These are phyloP conservation scores for Chionodraco myersi DNA, from an alignment of 2,113 vertebrate genomes.

Conservation along the genomic window DNA sequence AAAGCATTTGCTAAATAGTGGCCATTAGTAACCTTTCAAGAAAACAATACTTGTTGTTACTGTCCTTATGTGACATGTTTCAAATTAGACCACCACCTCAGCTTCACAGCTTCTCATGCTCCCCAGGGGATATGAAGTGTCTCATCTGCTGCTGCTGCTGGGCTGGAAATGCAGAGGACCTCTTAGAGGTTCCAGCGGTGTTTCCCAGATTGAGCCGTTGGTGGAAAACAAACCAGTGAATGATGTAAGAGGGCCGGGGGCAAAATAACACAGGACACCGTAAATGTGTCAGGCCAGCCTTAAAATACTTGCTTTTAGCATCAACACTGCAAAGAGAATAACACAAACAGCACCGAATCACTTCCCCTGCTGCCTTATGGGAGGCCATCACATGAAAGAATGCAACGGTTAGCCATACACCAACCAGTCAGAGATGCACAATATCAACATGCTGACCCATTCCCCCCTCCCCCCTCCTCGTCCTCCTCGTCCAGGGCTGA, in stretches of 20 bases:
- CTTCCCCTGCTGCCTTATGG: background rate
- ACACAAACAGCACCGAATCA: background rate
- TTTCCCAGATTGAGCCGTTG: slow-evolving; percentile 12
- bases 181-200: slow-evolving; percentile 32
- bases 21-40: too few relatives aligned
- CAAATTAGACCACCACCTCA: slow-evolving; percentile 1
- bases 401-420: background rate
- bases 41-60: background rate
- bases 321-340: slow-evolving; percentile 6
- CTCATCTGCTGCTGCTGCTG: background rate
- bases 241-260: slow-evolving; percentile 62
- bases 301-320: slow-evolving; percentile 24
- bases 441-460: slow-evolving; percentile 20
- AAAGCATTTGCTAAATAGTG: background rate
- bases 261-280: slow-evolving; percentile 45
- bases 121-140: background rate
- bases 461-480: background rate
- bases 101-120: slow-evolving; percentile 11
- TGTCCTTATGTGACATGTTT: background rate
- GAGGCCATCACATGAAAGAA: background rate
- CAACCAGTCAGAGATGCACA: background rate
- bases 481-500: background rate
- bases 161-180: background rate
- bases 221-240: slow-evolving; percentile 69
- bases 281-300: slow-evolving; percentile 61